These are phyloP conservation scores for Alauda arvensis DNA, from an alignment of 2,797 vertebrate species.

Conservation along the genomic window DNA sequence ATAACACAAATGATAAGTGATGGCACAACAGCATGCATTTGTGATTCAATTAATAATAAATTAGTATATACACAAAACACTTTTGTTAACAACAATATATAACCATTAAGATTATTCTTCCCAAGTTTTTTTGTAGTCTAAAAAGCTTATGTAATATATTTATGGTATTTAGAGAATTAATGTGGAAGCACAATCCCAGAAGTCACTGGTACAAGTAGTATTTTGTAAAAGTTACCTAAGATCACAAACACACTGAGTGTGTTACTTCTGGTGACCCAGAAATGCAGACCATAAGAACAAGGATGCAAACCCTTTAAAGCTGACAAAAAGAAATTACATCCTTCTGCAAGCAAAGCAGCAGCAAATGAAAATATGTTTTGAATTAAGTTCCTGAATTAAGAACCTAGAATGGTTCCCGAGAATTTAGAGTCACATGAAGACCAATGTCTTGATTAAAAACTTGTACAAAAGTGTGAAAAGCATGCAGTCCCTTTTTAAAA, in stretches of 20 bases:
- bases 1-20: not conserved
- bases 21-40: not conserved
- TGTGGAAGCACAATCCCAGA: not conserved
- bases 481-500: not conserved
- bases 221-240: not conserved
- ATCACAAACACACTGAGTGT: not conserved
- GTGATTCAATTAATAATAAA: conserved; percentile 23
- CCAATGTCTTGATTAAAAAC: not conserved
- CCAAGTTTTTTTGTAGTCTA: not conserved
- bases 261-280: conserved; percentile 4
- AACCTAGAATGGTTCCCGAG: not conserved
- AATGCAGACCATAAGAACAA: not conserved
- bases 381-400: not conserved
- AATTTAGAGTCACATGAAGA: not conserved
- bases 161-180: not conserved
- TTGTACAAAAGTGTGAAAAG: not conserved
- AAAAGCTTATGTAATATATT: not conserved
- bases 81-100: not conserved
- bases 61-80: not conserved
- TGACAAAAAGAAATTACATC: conserved; percentile 8
- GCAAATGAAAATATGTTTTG: not conserved
- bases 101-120: not conserved
- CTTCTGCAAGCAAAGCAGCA: not conserved
- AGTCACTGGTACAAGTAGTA: not conserved
- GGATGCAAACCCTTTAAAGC: not conserved